These are phyloP conservation scores for Geotrupes spiniger DNA, from an alignment of 2,888 invertebrate species.

Conservation along the genomic window DNA sequence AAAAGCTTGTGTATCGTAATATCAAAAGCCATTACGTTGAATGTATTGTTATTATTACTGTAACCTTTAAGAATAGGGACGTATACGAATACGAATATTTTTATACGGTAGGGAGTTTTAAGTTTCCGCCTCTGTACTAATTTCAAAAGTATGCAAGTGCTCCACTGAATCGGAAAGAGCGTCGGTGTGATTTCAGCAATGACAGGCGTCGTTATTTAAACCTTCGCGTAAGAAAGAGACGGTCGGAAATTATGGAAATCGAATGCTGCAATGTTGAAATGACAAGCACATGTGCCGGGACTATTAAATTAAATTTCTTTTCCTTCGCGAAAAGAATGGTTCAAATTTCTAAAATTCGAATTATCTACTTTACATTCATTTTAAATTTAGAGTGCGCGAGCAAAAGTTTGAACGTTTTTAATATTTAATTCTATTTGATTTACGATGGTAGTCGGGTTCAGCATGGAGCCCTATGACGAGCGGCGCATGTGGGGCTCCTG, in stretches of 20 bases:
- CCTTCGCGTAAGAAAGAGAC: slow-evolving; percentile 2
- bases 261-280: slow-evolving; percentile 46
- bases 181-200: slow-evolving; percentile 20
- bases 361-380: slow-evolving; percentile 54
- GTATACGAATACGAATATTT: not conserved
- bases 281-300: slow-evolving; percentile 51
- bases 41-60: slow-evolving; percentile 7
- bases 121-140: slow-evolving; percentile 18
- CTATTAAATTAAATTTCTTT: slow-evolving; percentile 52
- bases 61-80: not conserved
- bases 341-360: slow-evolving; percentile 52
- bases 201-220: slow-evolving; percentile 16
- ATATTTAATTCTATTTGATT: slow-evolving; percentile 54
- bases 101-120: slow-evolving; percentile 7
- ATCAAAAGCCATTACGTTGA: slow-evolving; percentile 5
- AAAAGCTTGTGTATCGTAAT: slow-evolving; percentile 2
- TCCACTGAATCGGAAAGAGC: slow-evolving; percentile 24
- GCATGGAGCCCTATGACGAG: slow-evolving; percentile 31
- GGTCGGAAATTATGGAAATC: slow-evolving; percentile 31
- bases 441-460: slow-evolving; percentile 50
- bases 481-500: slow-evolving; percentile 31
- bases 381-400: slow-evolving; percentile 51
- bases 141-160: slow-evolving; percentile 26
- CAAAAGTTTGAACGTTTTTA: slow-evolving; percentile 51
- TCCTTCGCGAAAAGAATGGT: slow-evolving; percentile 49